Percentiles rank a stretch among this genome's conserved stretches.
Evolutionary conservation across 53 echinoderm and acorn worm species (phyloP).

Genomic region (Paracentrotus lividus): DNA sequence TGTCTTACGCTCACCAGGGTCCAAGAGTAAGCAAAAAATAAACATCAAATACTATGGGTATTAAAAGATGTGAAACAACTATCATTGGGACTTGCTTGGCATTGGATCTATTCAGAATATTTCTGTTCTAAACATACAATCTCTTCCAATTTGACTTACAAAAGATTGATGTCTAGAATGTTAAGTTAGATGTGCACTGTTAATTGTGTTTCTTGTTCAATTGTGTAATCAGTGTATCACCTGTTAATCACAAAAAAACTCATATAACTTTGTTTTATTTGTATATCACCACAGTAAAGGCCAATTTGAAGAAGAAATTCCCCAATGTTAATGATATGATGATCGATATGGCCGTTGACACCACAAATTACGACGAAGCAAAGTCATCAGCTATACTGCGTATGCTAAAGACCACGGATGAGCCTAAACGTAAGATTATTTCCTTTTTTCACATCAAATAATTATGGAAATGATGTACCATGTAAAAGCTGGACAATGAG

Average conservation of each 20-base stretch:
- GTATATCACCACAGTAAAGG: conserved; percentile 59
- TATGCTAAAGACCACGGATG: conserved; percentile 58
- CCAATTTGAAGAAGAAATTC: conserved; percentile 67
- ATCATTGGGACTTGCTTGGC: too few species aligned
- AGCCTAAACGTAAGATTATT: conserved; percentile 26
- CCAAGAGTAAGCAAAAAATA: too few species aligned
- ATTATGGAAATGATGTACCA: too few species aligned
- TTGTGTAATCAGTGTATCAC: not conserved
- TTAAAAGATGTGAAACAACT: too few species aligned
- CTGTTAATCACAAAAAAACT: not conserved
- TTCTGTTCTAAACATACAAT: not conserved
- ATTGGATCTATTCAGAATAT: too few species aligned
- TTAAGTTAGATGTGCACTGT: not conserved
- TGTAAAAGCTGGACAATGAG: too few species aligned
- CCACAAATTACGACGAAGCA: conserved; percentile 70
- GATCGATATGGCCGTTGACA: conserved; percentile 82
- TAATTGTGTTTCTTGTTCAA: too few species aligned
- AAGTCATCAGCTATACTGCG: conserved; percentile 71
- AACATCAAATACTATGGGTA: too few species aligned
- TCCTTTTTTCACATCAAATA: not conserved
- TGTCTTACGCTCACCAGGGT: too few species aligned
- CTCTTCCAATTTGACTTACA: not conserved
- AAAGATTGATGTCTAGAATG: not conserved
- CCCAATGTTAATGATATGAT: conserved; percentile 70
- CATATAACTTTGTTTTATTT: too few species aligned